A percentile compares a stretch with the other conserved stretches of the same genome.
Conservation (phyloP, 2,888 invertebrate species). For the Liodrosophila aerea region DNA sequence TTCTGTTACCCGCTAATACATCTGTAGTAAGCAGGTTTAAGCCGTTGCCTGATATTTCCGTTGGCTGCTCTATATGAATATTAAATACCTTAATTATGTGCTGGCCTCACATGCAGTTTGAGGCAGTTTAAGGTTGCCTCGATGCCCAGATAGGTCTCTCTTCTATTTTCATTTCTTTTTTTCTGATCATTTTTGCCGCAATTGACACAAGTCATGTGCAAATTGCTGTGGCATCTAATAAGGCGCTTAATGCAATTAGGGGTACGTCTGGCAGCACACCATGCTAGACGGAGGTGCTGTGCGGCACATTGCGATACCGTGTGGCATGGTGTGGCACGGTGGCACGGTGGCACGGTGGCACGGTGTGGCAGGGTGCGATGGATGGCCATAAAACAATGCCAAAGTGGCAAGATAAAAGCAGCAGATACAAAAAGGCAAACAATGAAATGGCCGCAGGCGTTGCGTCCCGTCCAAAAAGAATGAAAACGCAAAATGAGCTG, state of each 20-base stretch:
- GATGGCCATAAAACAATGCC: conserved; percentile 65
- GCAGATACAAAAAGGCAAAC: conserved; percentile 62
- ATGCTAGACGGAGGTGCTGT: not conserved
- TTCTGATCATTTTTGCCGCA: conserved; percentile 25
- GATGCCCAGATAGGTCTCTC: no score
- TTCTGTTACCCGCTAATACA: no score
- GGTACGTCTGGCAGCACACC: not conserved
- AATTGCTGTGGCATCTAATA: conserved; percentile 69
- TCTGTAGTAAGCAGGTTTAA: no score
- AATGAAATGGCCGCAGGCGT: conserved; percentile 56
- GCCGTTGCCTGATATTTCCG: conserved; percentile 30
- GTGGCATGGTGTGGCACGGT: not conserved
- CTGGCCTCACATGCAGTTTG: not conserved
- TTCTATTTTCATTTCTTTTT: no score
- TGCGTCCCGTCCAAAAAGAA: conserved; percentile 47
- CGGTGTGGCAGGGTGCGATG: not conserved
- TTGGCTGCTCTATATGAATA: conserved; percentile 33
- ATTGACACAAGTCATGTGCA: conserved; percentile 62
- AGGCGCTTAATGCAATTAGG: conserved; percentile 68
- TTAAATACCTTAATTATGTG: conserved; percentile 41
- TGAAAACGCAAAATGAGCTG: conserved; percentile 65
- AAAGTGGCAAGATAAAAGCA: conserved; percentile 69
- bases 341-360: no score
- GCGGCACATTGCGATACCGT: not conserved
- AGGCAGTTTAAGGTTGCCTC: conserved; percentile 11